These are phyloP conservation scores for Linnaemya tessellans DNA, from an alignment of 2,888 invertebrate genomes.

Conservation along the genomic window DNA sequence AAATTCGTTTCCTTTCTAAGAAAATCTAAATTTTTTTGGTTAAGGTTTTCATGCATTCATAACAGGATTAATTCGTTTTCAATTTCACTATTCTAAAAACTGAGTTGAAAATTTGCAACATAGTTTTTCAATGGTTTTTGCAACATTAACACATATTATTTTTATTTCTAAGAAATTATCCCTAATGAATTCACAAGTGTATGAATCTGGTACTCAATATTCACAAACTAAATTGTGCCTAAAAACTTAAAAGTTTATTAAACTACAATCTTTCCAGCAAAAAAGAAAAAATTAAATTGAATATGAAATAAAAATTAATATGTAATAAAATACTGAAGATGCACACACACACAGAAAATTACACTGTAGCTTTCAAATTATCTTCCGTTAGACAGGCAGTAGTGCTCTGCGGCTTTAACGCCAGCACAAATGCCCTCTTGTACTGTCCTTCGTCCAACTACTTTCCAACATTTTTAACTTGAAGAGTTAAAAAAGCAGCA, in stretches of 20 bases:
- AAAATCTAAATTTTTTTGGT: too few relatives aligned
- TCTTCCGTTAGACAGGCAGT: background rate
- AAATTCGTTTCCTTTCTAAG: too few relatives aligned
- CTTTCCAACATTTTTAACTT: background rate
- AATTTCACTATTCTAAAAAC: too few relatives aligned
- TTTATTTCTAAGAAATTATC: conserved; percentile 9
- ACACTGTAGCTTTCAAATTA: background rate
- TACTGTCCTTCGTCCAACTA: background rate
- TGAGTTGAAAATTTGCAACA: too few relatives aligned
- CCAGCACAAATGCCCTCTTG: background rate
- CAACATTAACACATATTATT: too few relatives aligned
- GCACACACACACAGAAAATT: background rate
- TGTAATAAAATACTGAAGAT: background rate
- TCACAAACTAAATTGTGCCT: background rate
- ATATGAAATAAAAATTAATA: too few relatives aligned
- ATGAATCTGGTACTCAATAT: background rate
- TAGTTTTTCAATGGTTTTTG: too few relatives aligned
- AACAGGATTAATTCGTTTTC: too few relatives aligned
- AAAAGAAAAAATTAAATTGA: too few relatives aligned
- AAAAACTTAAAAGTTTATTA: too few relatives aligned
- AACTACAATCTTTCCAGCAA: too few relatives aligned
- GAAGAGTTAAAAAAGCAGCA: background rate
- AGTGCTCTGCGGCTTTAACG: background rate
- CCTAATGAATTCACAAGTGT: conserved; percentile 24
- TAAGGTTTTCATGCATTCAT: too few relatives aligned